Percentiles rank a stretch among this genome's conserved stretches.
phyloP scores from a whole-genome alignment of 2,888 invertebrate genomes.

The Serripes groenlandicus region DNA sequence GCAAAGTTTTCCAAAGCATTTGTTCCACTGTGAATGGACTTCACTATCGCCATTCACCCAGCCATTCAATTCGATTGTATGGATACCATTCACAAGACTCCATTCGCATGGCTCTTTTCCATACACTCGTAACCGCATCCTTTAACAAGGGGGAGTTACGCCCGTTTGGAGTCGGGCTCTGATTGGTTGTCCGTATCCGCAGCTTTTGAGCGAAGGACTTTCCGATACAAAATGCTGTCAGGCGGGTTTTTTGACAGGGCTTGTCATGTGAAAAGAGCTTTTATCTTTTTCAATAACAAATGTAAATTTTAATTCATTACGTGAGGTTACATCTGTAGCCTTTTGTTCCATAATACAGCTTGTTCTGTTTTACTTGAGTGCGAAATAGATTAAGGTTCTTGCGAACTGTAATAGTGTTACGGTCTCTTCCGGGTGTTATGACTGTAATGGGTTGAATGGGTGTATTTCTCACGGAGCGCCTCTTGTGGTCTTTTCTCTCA shows the following conservation, averaged over 20 bases:
- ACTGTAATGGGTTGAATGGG: too few relatives aligned
- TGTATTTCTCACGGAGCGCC: neutral
- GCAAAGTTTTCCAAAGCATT: conserved; percentile 34
- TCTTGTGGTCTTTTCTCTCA: neutral
- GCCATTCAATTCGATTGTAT: conserved; percentile 26
- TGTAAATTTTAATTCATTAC: too few relatives aligned
- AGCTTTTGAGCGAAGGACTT: neutral
- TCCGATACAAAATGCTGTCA: conserved; percentile 1
- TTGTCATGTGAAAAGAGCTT: neutral
- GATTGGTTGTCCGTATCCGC: neutral
- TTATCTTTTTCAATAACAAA: too few relatives aligned
- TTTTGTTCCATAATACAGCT: too few relatives aligned
- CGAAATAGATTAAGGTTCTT: too few relatives aligned
- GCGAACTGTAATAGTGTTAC: too few relatives aligned
- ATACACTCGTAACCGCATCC: too few relatives aligned
- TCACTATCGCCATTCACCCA: conserved; percentile 24
- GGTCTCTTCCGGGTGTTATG: too few relatives aligned
- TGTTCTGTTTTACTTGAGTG: too few relatives aligned
- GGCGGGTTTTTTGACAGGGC: conserved; percentile 4
- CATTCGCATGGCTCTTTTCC: conserved; percentile 19
- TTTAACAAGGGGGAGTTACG: too few relatives aligned
- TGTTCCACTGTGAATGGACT: conserved; percentile 12
- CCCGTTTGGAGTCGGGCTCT: too few relatives aligned
- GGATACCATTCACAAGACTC: conserved; percentile 9
- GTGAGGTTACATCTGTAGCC: too few relatives aligned